These are phyloP conservation scores for Coelogynopora nodosa DNA, from an alignment of 2,888 invertebrate genomes.

Conservation along the genomic window DNA sequence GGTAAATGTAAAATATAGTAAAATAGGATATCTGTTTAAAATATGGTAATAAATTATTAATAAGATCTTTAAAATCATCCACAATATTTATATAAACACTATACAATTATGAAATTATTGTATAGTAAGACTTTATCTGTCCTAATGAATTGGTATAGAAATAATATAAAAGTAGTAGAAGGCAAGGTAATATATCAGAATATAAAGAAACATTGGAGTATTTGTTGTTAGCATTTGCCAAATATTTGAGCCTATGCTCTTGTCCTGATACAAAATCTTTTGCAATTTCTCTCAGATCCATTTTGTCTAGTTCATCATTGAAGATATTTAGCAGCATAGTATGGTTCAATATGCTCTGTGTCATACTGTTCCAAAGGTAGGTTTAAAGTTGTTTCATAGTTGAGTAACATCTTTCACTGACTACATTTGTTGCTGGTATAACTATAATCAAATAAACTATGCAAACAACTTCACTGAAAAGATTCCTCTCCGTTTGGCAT, in stretches of 20 bases:
- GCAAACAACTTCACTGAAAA: neutral
- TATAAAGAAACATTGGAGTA: neutral
- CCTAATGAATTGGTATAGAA: neutral
- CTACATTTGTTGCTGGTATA: neutral
- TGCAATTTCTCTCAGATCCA: neutral
- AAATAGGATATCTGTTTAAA: no score
- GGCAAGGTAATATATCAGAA: neutral
- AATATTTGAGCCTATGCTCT: constrained; percentile 20
- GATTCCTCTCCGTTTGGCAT: neutral
- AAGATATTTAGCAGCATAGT: constrained; percentile 19
- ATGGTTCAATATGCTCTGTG: neutral
- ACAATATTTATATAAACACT: neutral
- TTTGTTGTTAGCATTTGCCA: neutral
- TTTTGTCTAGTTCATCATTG: neutral
- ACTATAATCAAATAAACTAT: neutral
- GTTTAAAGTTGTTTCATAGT: constrained; percentile 1
- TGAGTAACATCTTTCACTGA: constrained; percentile 1
- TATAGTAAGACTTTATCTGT: neutral
- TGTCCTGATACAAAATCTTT: neutral
- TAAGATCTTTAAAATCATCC: no score
- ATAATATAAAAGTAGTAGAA: neutral
- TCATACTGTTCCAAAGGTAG: constrained; percentile 16
- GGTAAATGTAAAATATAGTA: no score
- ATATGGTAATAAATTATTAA: no score
- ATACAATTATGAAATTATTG: neutral